Base-by-base conservation (phyloP, 2,113 vertebrate species). In the Leptocoma aspasia region DNA sequence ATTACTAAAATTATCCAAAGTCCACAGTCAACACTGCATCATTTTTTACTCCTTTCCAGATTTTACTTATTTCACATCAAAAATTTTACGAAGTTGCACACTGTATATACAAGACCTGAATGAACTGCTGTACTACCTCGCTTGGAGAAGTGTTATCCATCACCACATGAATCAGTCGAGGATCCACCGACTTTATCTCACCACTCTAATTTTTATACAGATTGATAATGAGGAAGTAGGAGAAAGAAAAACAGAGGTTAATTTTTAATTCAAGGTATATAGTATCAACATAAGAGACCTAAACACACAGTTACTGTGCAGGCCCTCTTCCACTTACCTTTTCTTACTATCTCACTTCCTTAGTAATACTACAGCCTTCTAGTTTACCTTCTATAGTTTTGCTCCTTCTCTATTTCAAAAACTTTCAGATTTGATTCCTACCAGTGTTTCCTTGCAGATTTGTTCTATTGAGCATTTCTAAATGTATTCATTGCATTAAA, bases 81-180 rank as follows among this genome's bases (percentile, higher is more conserved):
- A 54, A 41, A 21, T 56, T 44, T 75, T 47, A 86, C 6, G 1
- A 68, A 53, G 31, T 60, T 95, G 75, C 59, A 83, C 15, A 64
- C 18, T 31, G 10, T 30, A 60, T 41, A 86, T 8, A 44, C 42
- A 84, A 94, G 87, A 96, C 27, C 50, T 47, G 56, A 64, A 83
- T 19, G 27, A 61, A 83, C 9, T 21, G 90, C 27, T 61, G 92
- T 23, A 92, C 26, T 98, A 98, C 98, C 98, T 98, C 98, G 1
- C 70, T 97, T 47, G 98, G 94, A 92, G 97, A 70, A 26, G 95
- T 71, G 70, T 87, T 98, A 90, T 98, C 98, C 95, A 97, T 97
- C 98, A 99, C 99, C 92, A 99, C 99, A 50, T 99, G 99, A 96
- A 99, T 98, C 92, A 99, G 98, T 52, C 99, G 98, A 85, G 99